Conservation (phyloP, 2,888 invertebrate genomes). For the Patella ulyssiponensis region DNA sequence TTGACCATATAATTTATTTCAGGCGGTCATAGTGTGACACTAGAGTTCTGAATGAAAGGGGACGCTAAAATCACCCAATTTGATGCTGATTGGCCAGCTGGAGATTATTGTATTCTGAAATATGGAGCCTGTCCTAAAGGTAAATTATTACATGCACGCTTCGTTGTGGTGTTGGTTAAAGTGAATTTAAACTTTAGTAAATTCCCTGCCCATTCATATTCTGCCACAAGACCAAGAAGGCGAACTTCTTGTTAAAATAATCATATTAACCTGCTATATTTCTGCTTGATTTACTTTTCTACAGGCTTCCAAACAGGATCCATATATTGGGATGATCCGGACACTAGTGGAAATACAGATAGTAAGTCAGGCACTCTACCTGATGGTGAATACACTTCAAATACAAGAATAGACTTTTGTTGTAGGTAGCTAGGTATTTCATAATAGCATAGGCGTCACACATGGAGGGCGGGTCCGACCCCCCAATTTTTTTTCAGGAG, state of each 20-base stretch:
- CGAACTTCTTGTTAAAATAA: too few relatives aligned
- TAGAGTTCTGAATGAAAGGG: conserved; percentile 49
- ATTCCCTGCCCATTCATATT: too few relatives aligned
- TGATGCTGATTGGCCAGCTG: conserved; percentile 50
- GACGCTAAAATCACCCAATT: conserved; percentile 33
- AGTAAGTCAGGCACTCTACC: conserved; percentile 30
- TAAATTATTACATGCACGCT: conserved; percentile 2
- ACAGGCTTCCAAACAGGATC: conserved; percentile 39
- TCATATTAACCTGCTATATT: too few relatives aligned
- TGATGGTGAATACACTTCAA: conserved; percentile 32
- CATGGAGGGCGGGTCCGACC: too few relatives aligned
- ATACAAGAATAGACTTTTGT: conserved; percentile 37
- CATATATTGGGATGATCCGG: conserved; percentile 37
- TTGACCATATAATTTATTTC: too few relatives aligned
- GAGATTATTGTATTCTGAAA: conserved; percentile 50
- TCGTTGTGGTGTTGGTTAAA: too few relatives aligned
- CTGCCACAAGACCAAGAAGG: too few relatives aligned
- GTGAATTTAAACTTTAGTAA: too few relatives aligned
- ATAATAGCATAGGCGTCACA: too few relatives aligned
- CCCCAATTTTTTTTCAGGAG: too few relatives aligned
- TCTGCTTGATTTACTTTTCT: not conserved
- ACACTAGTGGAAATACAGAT: conserved; percentile 22
- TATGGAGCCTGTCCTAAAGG: conserved; percentile 47
- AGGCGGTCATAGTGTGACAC: conserved; percentile 14
- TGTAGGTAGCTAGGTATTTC: conserved; percentile 34